Evolutionary conservation across 1,140 invertebrate species (phyloP).

Genomic region (Trichogramma pretiosum): DNA sequence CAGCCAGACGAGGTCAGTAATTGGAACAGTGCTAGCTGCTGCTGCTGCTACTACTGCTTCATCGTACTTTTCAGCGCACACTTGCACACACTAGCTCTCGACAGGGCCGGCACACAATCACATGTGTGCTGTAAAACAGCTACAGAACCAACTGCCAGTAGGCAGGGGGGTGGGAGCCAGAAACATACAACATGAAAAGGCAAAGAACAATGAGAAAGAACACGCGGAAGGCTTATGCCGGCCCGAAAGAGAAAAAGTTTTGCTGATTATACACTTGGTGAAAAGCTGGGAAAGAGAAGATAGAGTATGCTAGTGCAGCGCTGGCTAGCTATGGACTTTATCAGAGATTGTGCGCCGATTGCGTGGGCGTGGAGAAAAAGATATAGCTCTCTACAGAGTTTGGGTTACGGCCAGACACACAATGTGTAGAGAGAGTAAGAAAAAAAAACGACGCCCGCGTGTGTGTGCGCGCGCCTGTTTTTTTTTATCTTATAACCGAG

Average conservation of each 20-base stretch:
- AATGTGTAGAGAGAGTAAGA: background rate
- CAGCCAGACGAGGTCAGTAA: conserved; percentile 3
- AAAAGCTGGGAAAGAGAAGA: no score
- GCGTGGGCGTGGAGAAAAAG: background rate
- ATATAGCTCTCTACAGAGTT: background rate
- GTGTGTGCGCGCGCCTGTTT: no score
- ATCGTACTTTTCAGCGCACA: background rate
- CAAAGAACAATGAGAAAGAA: background rate
- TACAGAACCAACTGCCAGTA: background rate
- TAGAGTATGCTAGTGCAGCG: no score
- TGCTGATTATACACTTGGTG: conserved; percentile 10
- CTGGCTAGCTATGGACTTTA: background rate
- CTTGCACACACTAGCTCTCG: no score
- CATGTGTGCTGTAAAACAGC: background rate
- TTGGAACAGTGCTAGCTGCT: conserved; percentile 1
- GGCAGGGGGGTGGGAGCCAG: background rate
- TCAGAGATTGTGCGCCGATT: conserved; percentile 9
- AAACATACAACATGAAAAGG: conserved; percentile 8
- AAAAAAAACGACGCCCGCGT: background rate
- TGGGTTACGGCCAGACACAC: conserved; percentile 1
- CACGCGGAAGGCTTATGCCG: background rate
- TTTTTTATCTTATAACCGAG: no score
- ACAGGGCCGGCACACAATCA: no score
- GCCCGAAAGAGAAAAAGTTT: conserved; percentile 14
- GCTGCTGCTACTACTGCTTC: background rate